phyloP scores from a whole-genome alignment of 1,140 invertebrate genomes.

The Antheraea pernyi region DNA sequence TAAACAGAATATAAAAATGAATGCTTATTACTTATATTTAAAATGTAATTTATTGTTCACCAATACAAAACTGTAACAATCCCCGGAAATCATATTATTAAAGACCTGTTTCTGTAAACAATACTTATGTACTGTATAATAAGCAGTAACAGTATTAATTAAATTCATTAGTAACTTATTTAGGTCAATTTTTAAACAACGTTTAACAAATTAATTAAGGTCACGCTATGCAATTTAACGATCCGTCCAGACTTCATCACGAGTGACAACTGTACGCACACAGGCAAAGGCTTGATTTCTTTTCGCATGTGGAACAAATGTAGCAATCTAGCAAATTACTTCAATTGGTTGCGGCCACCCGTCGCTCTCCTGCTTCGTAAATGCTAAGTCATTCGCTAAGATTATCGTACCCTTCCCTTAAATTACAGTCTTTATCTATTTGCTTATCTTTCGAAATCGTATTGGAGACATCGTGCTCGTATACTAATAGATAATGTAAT shows the following conservation, averaged over 20 bases:
- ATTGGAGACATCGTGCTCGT: not conserved
- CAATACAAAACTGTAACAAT: too few relatives aligned
- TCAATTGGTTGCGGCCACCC: conserved; percentile 47
- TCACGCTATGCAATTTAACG: conserved; percentile 22
- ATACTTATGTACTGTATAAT: not conserved
- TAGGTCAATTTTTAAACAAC: conserved; percentile 23
- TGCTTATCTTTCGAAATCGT: not conserved
- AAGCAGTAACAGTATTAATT: not conserved
- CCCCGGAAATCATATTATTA: not conserved
- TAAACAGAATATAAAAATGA: too few relatives aligned
- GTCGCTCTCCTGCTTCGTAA: conserved; percentile 49
- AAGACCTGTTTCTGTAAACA: not conserved
- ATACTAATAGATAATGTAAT: not conserved
- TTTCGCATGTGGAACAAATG: conserved; percentile 44
- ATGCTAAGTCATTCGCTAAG: conserved; percentile 8
- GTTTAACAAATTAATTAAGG: conserved; percentile 31
- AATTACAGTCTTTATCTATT: not conserved
- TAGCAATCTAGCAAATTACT: conserved; percentile 32
- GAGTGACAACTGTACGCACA: conserved; percentile 44
- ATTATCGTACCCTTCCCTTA: not conserved
- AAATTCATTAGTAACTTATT: not conserved
- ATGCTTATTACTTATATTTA: too few relatives aligned
- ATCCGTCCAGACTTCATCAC: conserved; percentile 33
- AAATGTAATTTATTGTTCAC: too few relatives aligned
- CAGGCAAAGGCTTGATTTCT: conserved; percentile 43